Conservation (phyloP, 1,140 invertebrate species). For the Aplysia californica region DNA sequence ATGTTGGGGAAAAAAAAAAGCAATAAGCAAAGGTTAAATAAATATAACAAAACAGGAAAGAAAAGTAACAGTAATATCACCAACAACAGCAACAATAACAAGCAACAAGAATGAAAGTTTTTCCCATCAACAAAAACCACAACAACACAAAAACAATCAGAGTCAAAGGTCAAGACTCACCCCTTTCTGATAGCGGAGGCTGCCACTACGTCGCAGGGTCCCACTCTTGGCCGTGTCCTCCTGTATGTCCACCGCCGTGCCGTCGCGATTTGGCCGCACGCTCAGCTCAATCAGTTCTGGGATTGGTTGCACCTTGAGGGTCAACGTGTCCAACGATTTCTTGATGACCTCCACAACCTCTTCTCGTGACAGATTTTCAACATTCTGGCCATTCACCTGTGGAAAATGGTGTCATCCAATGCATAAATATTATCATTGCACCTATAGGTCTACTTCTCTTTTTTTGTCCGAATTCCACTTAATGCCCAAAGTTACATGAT, state of each 20-base stretch:
- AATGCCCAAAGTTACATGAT: too few species aligned
- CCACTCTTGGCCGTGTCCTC: slow-evolving; percentile 80
- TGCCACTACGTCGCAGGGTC: slow-evolving; percentile 81
- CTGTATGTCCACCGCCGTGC: slow-evolving; percentile 71
- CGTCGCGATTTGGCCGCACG: slow-evolving; percentile 59
- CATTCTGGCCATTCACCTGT: slow-evolving; percentile 72
- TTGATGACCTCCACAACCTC: slow-evolving; percentile 94
- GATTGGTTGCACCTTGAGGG: slow-evolving; percentile 80
- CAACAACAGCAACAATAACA: too few species aligned
- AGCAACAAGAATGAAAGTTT: background rate
- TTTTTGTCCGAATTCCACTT: too few species aligned
- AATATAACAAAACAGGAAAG: too few species aligned
- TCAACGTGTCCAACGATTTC: slow-evolving; percentile 83
- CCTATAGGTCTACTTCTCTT: too few species aligned
- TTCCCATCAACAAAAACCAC: background rate
- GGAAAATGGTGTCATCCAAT: too few species aligned
- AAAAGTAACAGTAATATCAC: too few species aligned
- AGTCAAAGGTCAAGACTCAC: slow-evolving; percentile 36
- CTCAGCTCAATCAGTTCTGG: slow-evolving; percentile 81
- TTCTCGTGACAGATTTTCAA: slow-evolving; percentile 87
- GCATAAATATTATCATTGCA: too few species aligned
- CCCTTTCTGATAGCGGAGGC: slow-evolving; percentile 56
- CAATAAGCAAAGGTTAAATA: too few species aligned
- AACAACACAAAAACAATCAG: background rate
- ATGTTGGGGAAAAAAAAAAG: too few species aligned